Evolutionary conservation across 2,113 vertebrate genomes (phyloP).

Genomic region (Ammodramus savannarum): DNA sequence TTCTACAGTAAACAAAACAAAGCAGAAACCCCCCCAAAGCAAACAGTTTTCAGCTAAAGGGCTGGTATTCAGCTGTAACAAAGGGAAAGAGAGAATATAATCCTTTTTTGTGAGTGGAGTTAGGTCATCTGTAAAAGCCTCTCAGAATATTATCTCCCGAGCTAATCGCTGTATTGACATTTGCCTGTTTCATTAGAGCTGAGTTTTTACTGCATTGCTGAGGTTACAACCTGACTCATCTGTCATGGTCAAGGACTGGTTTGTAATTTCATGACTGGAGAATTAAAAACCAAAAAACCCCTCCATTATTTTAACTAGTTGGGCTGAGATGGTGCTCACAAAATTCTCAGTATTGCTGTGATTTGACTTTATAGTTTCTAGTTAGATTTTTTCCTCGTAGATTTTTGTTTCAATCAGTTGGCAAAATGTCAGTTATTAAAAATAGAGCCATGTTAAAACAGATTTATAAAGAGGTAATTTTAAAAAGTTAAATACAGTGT

Average conservation of each 20-base stretch:
- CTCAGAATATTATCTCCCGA: slow-evolving; percentile 53
- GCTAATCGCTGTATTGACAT: slow-evolving; percentile 66
- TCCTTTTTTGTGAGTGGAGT: slow-evolving; percentile 26
- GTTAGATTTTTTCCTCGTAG: neutral
- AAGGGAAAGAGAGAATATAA: neutral
- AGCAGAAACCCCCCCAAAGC: neutral
- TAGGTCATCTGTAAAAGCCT: slow-evolving; percentile 62
- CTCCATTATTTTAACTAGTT: neutral
- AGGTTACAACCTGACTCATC: slow-evolving; percentile 52
- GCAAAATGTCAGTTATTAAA: neutral
- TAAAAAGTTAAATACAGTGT: fast-evolving
- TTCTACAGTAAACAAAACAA: neutral
- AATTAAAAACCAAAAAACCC: neutral
- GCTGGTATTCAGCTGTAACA: neutral
- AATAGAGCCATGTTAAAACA: neutral
- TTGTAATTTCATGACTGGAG: slow-evolving; percentile 49
- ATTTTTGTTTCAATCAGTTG: neutral
- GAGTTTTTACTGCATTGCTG: slow-evolving; percentile 39
- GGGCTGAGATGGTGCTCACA: neutral
- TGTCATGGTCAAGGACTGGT: slow-evolving; percentile 34
- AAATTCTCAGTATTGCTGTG: neutral
- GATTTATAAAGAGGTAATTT: neutral
- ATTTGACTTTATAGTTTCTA: neutral
- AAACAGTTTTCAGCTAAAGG: neutral
- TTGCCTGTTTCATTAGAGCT: slow-evolving; percentile 63